Conservation (phyloP, 64 coral and sea anemone genomes). For the Catalaphyllia jardinei region DNA sequence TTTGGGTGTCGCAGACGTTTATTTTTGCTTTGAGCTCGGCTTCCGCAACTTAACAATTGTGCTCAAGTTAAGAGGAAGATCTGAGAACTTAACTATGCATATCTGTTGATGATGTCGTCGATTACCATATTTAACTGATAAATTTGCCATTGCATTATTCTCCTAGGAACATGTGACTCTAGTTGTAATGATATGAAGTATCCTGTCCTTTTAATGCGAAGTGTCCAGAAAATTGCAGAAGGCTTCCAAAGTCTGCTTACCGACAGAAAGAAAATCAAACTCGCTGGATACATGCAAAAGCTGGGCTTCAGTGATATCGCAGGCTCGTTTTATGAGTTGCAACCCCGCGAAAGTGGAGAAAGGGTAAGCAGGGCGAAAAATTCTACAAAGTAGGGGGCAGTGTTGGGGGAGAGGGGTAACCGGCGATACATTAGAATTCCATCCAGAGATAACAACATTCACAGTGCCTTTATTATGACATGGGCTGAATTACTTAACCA, state of each 20-base stretch:
- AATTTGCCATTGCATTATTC: not conserved
- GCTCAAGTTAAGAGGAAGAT: no score
- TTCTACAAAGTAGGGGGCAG: no score
- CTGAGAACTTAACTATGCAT: no score
- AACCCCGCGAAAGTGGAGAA: not conserved
- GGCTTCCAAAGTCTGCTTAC: not conserved
- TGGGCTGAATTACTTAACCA: no score
- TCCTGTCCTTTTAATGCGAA: constrained; percentile 11
- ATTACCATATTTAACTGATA: not conserved
- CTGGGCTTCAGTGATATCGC: constrained; percentile 48
- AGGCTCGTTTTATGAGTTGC: not conserved
- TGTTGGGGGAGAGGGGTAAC: no score
- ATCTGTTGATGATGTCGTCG: no score
- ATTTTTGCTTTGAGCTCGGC: no score
- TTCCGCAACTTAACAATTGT: no score
- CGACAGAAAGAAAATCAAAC: constrained; percentile 13
- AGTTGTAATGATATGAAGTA: constrained; percentile 20
- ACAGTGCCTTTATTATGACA: no score
- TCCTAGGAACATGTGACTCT: not conserved
- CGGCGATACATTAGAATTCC: no score
- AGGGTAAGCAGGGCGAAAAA: not conserved
- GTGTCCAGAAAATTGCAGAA: not conserved
- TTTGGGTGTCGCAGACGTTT: no score
- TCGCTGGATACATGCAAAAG: constrained; percentile 19
- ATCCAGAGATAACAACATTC: no score